A percentile compares a stretch with the other conserved stretches of the same genome.
Evolutionary conservation across 2,888 invertebrate genomes (phyloP).

Genomic region (Nephrocerus scutellatus): DNA sequence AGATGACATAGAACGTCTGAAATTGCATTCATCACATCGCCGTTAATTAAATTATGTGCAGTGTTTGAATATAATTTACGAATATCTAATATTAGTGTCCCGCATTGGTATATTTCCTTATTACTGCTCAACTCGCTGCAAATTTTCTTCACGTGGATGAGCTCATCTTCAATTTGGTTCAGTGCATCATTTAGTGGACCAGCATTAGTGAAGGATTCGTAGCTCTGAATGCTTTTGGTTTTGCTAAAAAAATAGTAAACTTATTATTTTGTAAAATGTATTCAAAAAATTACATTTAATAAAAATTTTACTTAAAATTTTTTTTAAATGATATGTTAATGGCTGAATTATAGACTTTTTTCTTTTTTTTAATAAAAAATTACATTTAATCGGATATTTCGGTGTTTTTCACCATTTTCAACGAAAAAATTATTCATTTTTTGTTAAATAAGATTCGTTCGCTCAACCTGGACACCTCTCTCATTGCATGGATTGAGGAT

Average conservation of each 20-base stretch:
- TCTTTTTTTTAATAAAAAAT: no score
- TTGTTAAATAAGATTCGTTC: no score
- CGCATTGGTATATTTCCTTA: slow-evolving; percentile 31
- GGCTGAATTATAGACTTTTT: no score
- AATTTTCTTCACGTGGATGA: slow-evolving; percentile 27
- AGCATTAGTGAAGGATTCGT: slow-evolving; percentile 40
- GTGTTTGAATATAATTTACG: slow-evolving; percentile 39
- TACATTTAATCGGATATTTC: no score
- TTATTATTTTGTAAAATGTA: no score
- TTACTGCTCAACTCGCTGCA: slow-evolving; percentile 33
- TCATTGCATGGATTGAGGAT: no score
- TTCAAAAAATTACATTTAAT: not conserved
- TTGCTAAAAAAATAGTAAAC: slow-evolving; percentile 29
- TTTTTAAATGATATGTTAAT: no score
- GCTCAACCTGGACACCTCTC: no score
- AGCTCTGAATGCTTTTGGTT: slow-evolving; percentile 41
- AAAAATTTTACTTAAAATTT: slow-evolving; percentile 1
- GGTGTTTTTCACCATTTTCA: no score
- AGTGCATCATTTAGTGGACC: slow-evolving; percentile 36
- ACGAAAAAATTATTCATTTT: no score
- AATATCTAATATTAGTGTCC: slow-evolving; percentile 30
- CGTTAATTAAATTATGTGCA: slow-evolving; percentile 36
- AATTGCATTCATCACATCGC: slow-evolving; percentile 38
- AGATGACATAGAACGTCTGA: slow-evolving; percentile 39
- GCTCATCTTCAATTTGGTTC: slow-evolving; percentile 37